Percentiles rank a stretch among this genome's conserved stretches.
phyloP scores from a whole-genome alignment of 2,113 vertebrate genomes.

The Guaruba guarouba region DNA sequence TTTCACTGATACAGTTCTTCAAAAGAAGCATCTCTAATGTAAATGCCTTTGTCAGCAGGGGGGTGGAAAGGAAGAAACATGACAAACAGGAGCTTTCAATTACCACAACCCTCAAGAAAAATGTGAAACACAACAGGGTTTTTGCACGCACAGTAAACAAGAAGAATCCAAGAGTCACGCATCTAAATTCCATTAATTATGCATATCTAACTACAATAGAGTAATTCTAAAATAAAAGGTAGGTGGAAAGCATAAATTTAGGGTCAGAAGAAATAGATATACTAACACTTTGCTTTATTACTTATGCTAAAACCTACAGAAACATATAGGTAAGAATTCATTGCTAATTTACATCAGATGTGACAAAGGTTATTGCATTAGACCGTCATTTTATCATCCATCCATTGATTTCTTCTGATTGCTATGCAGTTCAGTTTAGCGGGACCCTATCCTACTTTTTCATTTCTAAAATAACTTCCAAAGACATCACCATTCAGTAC shows the following conservation, averaged over 20 bases:
- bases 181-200: neutral
- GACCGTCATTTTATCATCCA: neutral
- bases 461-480: neutral
- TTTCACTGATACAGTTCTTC: neutral
- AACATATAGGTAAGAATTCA: neutral
- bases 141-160: neutral
- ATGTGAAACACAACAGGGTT: neutral
- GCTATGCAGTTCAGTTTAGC: neutral
- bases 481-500: neutral
- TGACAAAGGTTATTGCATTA: neutral
- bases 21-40: neutral
- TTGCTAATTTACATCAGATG: neutral
- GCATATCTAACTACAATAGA: neutral
- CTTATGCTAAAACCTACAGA: neutral
- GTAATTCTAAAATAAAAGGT: neutral
- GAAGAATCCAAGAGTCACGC: neutral
- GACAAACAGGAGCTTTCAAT: rapidly evolving
- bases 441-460: neutral
- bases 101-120: neutral
- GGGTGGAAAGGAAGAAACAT: neutral
- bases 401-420: neutral
- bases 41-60: neutral
- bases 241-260: neutral
- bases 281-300: neutral
- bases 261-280: neutral